Evolutionary conservation across 2,113 vertebrate species (phyloP), one percentile per base, ranked within the genome.

Genomic region (Colossoma macropomum): DNA sequence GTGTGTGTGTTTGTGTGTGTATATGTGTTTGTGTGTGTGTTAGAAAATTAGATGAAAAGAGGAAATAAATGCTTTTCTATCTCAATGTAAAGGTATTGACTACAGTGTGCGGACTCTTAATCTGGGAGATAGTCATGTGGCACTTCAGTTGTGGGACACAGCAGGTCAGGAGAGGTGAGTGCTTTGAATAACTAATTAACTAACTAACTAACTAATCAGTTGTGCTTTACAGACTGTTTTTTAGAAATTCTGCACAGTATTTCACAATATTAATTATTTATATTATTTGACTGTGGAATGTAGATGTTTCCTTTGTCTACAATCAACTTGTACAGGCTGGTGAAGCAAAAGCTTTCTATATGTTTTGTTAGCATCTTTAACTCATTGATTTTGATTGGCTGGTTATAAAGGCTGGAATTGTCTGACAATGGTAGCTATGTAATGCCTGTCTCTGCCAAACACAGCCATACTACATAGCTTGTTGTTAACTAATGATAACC

Each of bases 141-240:
- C 94, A 0, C 91, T 98, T 87, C 97, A 98, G 87, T 92, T 99
- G 23, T 98, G 98, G 97, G 97, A 98, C 91, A 98, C 97, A 0
- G 97, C 97, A 2, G 97, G 97, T 21, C 97, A 98, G 88, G 97
- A 99, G 89, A 94, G 96, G 97, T 93, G 52, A 86, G 87, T 7
- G 16, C 27, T 5, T 79, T 62, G 6, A n/a, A 8, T 45, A 45
- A 38, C 34, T 4, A 11, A 4, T 45, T 45, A n/a, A n/a, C n/a
- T n/a, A n/a, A n/a, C 21, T 59, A 71, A 12, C 17, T 70, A 6
- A n/a, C 4, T 27, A 32, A n/a, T 69, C 25, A 15, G 23, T 79
- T 79, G 28, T n/a, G 7, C 21, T 54, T 54, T 15, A 52, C 23
- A 27, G 32, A 5, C 16, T 48, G 8, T 0, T 63, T 15, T 25